These are phyloP conservation scores for Sebastiscus tertius DNA, from an alignment of 2,797 vertebrate genomes.

Conservation along the genomic window DNA sequence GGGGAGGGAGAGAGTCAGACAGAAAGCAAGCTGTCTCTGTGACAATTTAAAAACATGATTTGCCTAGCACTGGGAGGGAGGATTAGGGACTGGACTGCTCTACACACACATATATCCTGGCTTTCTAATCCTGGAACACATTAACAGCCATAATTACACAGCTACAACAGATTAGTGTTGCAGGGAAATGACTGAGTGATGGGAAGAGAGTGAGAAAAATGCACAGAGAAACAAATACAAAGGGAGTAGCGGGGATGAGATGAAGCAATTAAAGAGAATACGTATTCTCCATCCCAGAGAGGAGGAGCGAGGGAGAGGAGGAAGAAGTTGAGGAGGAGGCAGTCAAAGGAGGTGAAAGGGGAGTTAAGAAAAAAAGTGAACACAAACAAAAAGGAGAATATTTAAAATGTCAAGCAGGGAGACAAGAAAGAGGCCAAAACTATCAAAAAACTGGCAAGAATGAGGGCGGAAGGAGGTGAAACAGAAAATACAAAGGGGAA, in stretches of 20 bases:
- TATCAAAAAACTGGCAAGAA: constrained; percentile 14
- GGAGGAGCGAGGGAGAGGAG: not conserved
- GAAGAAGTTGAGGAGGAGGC: not conserved
- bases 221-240: constrained; percentile 26
- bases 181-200: constrained; percentile 56
- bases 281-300: not conserved
- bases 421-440: not conserved
- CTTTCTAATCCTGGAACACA: constrained; percentile 77
- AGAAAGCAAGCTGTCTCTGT: constrained; percentile 51
- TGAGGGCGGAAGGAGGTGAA: constrained; percentile 1
- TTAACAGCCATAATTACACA: constrained; percentile 77
- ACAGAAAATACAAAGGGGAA: constrained; percentile 34
- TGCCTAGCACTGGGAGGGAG: constrained; percentile 46
- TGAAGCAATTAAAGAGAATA: constrained; percentile 18
- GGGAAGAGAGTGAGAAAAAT: constrained; percentile 39
- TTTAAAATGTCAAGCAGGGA: constrained; percentile 4
- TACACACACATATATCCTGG: constrained; percentile 35
- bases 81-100: constrained; percentile 63
- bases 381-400: constrained; percentile 1
- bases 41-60: constrained; percentile 61
- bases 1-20: not conserved
- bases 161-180: constrained; percentile 75
- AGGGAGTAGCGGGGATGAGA: not conserved
- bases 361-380: not conserved
- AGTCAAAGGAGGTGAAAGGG: not conserved